Percentiles rank a stretch among this genome's conserved stretches.
Evolutionary conservation across 2,113 vertebrate genomes (phyloP).

Genomic region (Camelus bactrianus): DNA sequence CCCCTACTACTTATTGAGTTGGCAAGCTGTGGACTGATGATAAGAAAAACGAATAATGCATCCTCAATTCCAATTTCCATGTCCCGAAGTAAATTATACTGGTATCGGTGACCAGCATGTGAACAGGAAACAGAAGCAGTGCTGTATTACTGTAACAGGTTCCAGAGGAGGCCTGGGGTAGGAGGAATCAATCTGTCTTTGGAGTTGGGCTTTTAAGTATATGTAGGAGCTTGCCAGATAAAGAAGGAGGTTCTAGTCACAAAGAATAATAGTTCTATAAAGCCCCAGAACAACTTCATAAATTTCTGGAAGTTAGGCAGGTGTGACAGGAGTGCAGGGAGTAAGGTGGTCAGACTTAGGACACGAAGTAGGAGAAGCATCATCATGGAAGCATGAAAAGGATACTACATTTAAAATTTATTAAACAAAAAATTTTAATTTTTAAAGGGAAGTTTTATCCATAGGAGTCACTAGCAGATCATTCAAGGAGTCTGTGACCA

Average conservation of each 20-base stretch:
- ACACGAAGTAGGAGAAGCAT: background rate
- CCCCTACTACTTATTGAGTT: background rate
- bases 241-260: background rate
- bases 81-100: background rate
- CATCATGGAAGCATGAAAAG: background rate
- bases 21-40: background rate
- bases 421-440: background rate
- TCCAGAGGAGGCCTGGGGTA: background rate
- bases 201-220: background rate
- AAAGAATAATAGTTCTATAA: background rate
- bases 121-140: background rate
- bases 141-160: background rate
- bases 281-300: background rate
- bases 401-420: background rate
- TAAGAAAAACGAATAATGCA: conserved; percentile 10
- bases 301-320: background rate
- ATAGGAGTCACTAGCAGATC: rapidly evolving
- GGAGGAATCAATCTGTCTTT: rapidly evolving
- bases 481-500: background rate
- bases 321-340: background rate
- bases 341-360: background rate
- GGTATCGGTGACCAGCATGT: background rate
- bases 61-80: background rate
- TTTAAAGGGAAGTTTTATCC: background rate
- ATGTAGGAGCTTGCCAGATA: background rate